These are phyloP conservation scores for Nematolebias whitei DNA, from an alignment of 2,113 vertebrate genomes.

Conservation along the genomic window DNA sequence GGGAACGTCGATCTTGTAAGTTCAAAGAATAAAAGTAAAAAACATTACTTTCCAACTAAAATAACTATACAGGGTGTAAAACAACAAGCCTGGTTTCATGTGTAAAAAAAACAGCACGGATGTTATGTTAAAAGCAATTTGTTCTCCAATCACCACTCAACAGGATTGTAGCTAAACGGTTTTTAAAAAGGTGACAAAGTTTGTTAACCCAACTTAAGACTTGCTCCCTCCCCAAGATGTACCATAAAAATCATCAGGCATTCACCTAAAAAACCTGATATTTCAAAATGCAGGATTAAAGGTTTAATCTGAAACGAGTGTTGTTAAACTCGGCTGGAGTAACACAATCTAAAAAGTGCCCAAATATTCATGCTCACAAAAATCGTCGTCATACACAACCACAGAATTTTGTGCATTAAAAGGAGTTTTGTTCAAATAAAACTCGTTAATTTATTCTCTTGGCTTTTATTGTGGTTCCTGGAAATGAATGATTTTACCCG, in stretches of 20 bases:
- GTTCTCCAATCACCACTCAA: slow-evolving; percentile 59
- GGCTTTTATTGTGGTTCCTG: neutral
- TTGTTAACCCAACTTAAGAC: slow-evolving; percentile 35
- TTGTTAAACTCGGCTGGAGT: slow-evolving; percentile 40
- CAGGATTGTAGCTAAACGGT: slow-evolving; percentile 74
- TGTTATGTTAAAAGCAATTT: slow-evolving; percentile 56
- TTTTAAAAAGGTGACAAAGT: slow-evolving; percentile 73
- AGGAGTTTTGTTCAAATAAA: slow-evolving; percentile 27
- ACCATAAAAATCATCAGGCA: slow-evolving; percentile 66
- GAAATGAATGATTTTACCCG: too few species aligned
- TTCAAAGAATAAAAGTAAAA: slow-evolving; percentile 29
- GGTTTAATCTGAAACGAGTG: slow-evolving; percentile 54
- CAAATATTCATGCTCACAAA: slow-evolving; percentile 31
- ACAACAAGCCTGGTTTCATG: slow-evolving; percentile 28
- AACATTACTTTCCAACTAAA: slow-evolving; percentile 27
- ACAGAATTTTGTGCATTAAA: slow-evolving; percentile 5
- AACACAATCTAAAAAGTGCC: slow-evolving; percentile 53
- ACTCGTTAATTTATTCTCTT: neutral
- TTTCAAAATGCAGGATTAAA: slow-evolving; percentile 67
- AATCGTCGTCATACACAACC: neutral
- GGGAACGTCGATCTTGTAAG: slow-evolving; percentile 18
- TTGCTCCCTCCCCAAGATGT: slow-evolving; percentile 49
- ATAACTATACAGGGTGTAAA: slow-evolving; percentile 49
- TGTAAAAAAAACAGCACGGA: slow-evolving; percentile 64
- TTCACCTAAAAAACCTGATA: slow-evolving; percentile 61